phyloP scores from a whole-genome alignment of 2,113 vertebrate genomes.

The Formicarius rufipectus region DNA sequence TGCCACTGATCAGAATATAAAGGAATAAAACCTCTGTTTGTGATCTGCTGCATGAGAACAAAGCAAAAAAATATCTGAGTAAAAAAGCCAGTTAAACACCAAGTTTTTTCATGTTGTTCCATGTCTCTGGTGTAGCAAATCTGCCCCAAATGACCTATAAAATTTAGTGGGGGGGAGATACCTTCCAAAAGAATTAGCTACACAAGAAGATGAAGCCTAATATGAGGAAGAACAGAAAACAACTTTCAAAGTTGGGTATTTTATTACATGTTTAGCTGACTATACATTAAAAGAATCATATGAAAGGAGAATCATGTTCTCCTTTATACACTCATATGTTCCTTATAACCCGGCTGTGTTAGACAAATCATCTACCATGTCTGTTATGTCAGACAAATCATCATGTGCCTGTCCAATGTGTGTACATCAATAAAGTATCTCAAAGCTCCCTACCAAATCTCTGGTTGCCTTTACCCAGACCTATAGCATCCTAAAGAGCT shows the following conservation, averaged over 20 bases:
- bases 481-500: neutral
- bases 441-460: neutral
- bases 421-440: rapidly evolving
- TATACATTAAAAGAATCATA: neutral
- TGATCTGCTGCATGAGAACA: neutral
- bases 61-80: neutral
- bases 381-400: neutral
- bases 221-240: neutral
- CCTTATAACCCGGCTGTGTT: neutral
- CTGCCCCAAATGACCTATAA: constrained; percentile 5
- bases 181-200: neutral
- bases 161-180: neutral
- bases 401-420: rapidly evolving
- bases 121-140: neutral
- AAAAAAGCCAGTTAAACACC: neutral
- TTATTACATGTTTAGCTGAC: neutral
- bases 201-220: neutral
- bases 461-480: neutral
- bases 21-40: neutral
- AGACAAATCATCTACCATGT: neutral
- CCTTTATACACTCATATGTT: neutral
- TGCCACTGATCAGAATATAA: neutral
- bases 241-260: neutral
- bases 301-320: neutral
- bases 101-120: neutral